Percentiles rank a stretch among this genome's conserved stretches.
phyloP scores from a whole-genome alignment of 2,797 vertebrate genomes.

The Decapterus maruadsi region DNA sequence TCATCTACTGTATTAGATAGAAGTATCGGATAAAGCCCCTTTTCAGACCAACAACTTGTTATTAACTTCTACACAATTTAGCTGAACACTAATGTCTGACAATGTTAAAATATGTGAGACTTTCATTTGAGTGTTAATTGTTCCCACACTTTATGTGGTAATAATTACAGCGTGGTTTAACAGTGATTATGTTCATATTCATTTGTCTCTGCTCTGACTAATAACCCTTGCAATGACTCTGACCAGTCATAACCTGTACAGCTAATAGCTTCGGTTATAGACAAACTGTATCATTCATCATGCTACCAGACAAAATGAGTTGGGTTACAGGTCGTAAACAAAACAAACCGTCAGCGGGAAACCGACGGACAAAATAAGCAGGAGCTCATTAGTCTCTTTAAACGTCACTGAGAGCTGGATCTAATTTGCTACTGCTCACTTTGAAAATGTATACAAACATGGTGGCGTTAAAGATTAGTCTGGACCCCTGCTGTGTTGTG shows the following conservation, averaged over 20 bases:
- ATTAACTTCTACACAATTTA: neutral
- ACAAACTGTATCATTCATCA: slow-evolving; percentile 8
- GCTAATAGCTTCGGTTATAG: slow-evolving; percentile 16
- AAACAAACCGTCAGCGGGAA: slow-evolving; percentile 11
- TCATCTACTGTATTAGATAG: neutral
- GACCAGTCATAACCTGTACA: slow-evolving; percentile 13
- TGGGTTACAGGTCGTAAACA: slow-evolving; percentile 15
- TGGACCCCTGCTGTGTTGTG: neutral
- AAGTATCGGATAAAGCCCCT: neutral
- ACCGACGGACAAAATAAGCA: neutral
- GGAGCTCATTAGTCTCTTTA: neutral
- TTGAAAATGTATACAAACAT: neutral
- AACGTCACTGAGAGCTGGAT: neutral
- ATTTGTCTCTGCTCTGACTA: slow-evolving; percentile 9
- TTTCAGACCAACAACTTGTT: neutral
- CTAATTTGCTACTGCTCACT: neutral
- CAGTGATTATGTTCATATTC: slow-evolving; percentile 1
- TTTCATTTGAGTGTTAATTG: neutral
- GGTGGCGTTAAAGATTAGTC: neutral
- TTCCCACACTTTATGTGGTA: neutral
- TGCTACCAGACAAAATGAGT: neutral
- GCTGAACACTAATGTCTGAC: neutral
- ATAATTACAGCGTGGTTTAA: slow-evolving; percentile 5
- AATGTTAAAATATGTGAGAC: neutral
- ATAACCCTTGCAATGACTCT: slow-evolving; percentile 4